Percentiles rank a stretch among this genome's conserved stretches.
Conservation (phyloP, 2,113 vertebrate species). For the Microtus pennsylvanicus region DNA sequence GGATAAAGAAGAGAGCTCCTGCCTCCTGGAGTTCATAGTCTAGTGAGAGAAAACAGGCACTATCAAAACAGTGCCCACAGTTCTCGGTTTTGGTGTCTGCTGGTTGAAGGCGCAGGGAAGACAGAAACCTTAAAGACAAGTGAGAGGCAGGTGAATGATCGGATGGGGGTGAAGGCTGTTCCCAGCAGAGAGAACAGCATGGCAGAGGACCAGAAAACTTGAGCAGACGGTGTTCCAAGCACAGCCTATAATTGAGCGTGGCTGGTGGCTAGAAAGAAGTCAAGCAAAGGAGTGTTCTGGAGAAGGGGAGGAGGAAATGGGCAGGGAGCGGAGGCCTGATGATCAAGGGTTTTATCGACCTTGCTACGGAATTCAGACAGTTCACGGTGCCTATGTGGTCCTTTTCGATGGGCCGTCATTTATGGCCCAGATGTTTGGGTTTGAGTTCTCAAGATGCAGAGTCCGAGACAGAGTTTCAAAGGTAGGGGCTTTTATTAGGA, state of each 20-base stretch:
- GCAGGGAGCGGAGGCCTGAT: neutral
- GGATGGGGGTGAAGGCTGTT: neutral
- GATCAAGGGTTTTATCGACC: neutral
- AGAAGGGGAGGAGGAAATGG: neutral
- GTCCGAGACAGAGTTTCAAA: neutral
- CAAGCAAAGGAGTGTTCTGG: neutral
- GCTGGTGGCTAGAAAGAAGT: neutral
- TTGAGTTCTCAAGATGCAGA: neutral
- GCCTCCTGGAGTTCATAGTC: accelerated
- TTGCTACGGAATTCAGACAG: neutral
- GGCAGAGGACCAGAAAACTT: neutral
- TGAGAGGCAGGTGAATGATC: neutral
- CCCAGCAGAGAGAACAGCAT: neutral
- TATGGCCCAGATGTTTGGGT: neutral
- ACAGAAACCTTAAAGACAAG: neutral
- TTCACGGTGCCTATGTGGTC: neutral
- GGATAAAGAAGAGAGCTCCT: neutral
- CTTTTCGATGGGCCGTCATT: neutral
- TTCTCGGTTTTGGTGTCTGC: neutral
- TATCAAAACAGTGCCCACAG: no score
- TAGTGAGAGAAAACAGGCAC: neutral
- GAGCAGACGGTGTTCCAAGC: slow-evolving; percentile 13
- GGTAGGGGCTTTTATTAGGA: neutral
- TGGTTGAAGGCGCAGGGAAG: neutral
- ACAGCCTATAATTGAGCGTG: neutral